These are phyloP conservation scores for Paraplagusia blochii DNA, from an alignment of 2,113 vertebrate species.

Conservation along the genomic window DNA sequence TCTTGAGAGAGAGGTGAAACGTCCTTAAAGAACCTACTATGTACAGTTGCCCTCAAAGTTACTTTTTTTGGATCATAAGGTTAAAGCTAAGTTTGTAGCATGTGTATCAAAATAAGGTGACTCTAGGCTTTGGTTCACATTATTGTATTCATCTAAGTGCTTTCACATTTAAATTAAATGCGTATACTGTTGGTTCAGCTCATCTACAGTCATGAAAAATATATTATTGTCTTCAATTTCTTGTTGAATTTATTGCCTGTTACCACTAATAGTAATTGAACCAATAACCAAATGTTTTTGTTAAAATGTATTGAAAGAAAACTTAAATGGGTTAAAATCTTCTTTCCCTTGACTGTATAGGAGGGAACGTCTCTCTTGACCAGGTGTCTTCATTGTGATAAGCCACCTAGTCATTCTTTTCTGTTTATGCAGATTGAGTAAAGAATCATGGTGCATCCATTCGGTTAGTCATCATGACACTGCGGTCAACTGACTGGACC, in stretches of 20 bases:
- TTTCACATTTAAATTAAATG: constrained; percentile 17
- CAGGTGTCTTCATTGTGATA: constrained; percentile 9
- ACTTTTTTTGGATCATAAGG: too few relatives aligned
- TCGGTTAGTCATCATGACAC: constrained; percentile 66
- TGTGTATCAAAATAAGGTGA: constrained; percentile 19
- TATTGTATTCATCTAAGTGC: constrained; percentile 39
- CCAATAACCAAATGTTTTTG: too few relatives aligned
- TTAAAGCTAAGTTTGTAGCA: constrained; percentile 15
- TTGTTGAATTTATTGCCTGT: too few relatives aligned
- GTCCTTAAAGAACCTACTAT: too few relatives aligned
- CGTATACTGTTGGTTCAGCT: constrained; percentile 6
- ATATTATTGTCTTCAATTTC: too few relatives aligned
- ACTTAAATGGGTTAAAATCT: too few relatives aligned
- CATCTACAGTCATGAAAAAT: constrained; percentile 9
- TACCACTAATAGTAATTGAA: too few relatives aligned
- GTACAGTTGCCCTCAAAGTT: too few relatives aligned
- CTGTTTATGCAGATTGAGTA: constrained; percentile 30
- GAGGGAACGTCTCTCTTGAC: too few relatives aligned
- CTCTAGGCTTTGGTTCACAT: constrained; percentile 12
- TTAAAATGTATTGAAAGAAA: too few relatives aligned
- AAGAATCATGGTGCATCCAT: constrained; percentile 13
- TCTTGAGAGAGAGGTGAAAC: too few relatives aligned
- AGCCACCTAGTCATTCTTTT: constrained; percentile 25
- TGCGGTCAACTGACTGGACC: constrained; percentile 68
- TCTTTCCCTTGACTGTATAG: too few relatives aligned